phyloP scores from a whole-genome alignment of 2,113 vertebrate genomes.

The Cariama cristata region DNA sequence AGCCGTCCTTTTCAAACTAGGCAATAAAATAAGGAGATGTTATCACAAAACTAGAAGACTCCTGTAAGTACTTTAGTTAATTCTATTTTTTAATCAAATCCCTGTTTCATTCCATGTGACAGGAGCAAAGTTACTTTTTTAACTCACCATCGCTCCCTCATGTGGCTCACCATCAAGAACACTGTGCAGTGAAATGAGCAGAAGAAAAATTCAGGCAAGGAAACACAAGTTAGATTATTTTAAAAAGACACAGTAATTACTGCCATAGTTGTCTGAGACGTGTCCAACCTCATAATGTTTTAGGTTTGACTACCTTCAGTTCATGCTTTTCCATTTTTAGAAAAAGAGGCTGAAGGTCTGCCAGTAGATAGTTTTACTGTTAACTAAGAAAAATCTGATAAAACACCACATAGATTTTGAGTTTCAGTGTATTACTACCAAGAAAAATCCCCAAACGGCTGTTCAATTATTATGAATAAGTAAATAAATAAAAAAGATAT shows the following conservation, averaged over 20 bases:
- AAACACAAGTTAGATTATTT: neutral
- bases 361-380: neutral
- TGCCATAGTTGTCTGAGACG: neutral
- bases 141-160: neutral
- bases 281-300: neutral
- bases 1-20: neutral
- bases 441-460: neutral
- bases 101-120: neutral
- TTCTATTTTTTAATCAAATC: neutral
- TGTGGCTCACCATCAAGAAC: neutral
- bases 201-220: neutral
- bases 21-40: neutral
- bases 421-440: neutral
- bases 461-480: neutral
- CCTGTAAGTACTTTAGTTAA: neutral
- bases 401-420: neutral
- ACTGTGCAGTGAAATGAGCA: neutral
- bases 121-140: neutral
- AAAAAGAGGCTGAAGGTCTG: neutral
- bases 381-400: neutral
- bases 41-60: neutral
- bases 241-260: neutral
- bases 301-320: neutral
- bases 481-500: neutral
- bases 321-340: neutral